Evolutionary conservation across 2,797 vertebrate genomes (phyloP).

Genomic region (Sphenodon punctatus): DNA sequence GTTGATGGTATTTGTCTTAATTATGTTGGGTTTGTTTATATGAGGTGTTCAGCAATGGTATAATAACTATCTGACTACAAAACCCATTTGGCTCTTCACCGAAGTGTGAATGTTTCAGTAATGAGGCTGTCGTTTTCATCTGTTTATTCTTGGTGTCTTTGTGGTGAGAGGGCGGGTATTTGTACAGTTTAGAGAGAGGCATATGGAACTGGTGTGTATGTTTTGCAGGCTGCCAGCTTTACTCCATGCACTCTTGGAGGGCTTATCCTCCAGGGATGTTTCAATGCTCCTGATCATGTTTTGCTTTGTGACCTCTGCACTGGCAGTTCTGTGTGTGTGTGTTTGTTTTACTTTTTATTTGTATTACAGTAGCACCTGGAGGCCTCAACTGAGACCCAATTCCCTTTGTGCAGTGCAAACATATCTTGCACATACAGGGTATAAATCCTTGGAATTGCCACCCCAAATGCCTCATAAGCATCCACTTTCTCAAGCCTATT

Average conservation of each 20-base stretch:
- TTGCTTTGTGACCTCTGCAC: background rate
- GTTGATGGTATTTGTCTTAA: constrained; percentile 44
- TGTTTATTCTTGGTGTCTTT: background rate
- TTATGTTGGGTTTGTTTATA: constrained; percentile 47
- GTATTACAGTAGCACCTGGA: background rate
- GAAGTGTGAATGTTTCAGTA: background rate
- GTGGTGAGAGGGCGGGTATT: background rate
- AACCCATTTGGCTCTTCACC: constrained; percentile 19
- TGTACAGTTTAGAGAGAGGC: background rate
- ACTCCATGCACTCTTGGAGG: constrained; percentile 7
- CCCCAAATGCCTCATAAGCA: background rate
- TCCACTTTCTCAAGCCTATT: background rate
- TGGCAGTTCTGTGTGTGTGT: constrained; percentile 20
- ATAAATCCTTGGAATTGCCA: background rate
- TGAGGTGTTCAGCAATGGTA: constrained; percentile 24
- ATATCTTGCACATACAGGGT: background rate
- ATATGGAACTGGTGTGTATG: background rate
- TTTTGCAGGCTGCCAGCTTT: constrained; percentile 7
- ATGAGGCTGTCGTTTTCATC: constrained; percentile 18
- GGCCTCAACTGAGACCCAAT: background rate
- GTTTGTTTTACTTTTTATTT: constrained; percentile 20
- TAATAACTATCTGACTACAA: constrained; percentile 30
- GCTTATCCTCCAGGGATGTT: background rate
- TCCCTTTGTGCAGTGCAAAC: background rate
- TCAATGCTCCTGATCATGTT: constrained; percentile 8